These are phyloP conservation scores for Cliona cf. orientalis DNA, from an alignment of 37 sponge, comb jelly and placozoan genomes.

Conservation along the genomic window DNA sequence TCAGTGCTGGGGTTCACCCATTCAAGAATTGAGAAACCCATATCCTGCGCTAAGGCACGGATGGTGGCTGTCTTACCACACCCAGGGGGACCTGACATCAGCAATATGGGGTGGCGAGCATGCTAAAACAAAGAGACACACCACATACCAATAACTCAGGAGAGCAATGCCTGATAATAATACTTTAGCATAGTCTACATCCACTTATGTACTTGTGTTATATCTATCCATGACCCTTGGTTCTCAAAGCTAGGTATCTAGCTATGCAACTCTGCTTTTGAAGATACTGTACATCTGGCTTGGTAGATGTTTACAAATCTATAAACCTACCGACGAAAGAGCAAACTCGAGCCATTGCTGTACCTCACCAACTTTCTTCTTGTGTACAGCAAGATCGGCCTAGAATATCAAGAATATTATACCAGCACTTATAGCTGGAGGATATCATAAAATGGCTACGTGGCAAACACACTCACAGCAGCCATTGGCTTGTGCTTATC, in stretches of 20 bases:
- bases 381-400: slow-evolving; percentile 82
- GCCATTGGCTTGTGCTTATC: slow-evolving; percentile 19
- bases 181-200: no score
- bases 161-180: no score
- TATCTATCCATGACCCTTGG: no score
- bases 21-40: slow-evolving; percentile 61
- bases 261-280: no score
- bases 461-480: not conserved
- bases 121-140: no score
- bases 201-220: no score
- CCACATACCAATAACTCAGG: no score
- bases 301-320: no score
- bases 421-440: not conserved
- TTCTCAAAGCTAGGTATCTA: no score
- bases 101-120: slow-evolving; percentile 36
- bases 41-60: slow-evolving; percentile 55
- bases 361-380: slow-evolving; percentile 84
- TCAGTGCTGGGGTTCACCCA: slow-evolving; percentile 60
- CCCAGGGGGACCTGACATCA: slow-evolving; percentile 84
- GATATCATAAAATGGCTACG: not conserved
- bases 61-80: slow-evolving; percentile 90
- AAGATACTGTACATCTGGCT: no score
- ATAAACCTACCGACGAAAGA: slow-evolving; percentile 34
- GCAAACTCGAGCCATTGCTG: slow-evolving; percentile 73
- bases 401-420: not conserved